Percentiles rank a stretch among this genome's conserved stretches.
Conservation (phyloP, 2,113 vertebrate genomes). For the Dicentrarchus labrax region DNA sequence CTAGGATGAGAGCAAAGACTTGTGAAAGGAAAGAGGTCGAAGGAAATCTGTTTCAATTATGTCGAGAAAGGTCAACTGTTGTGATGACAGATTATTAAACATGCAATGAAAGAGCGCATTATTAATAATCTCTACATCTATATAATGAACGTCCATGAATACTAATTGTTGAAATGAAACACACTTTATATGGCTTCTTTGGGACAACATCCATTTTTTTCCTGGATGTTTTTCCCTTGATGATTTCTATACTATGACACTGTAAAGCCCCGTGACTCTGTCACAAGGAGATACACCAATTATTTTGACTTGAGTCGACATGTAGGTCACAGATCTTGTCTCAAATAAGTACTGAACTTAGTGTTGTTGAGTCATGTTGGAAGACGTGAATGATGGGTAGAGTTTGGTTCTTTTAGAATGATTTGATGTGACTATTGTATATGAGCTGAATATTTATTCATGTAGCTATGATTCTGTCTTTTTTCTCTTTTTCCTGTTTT, state of each 20-base stretch:
- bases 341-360: neutral
- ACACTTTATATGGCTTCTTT: neutral
- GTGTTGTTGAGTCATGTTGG: neutral
- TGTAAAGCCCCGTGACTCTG: constrained; percentile 7
- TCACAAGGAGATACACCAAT: constrained; percentile 40
- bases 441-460: neutral
- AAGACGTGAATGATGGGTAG: neutral
- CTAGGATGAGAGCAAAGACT: constrained; percentile 29
- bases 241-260: constrained; percentile 6
- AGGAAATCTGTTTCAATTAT: constrained; percentile 61
- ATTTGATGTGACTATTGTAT: neutral
- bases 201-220: neutral
- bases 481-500: neutral
- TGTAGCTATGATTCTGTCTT: neutral
- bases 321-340: constrained; percentile 44
- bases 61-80: constrained; percentile 63
- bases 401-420: neutral
- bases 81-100: constrained; percentile 60
- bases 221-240: constrained; percentile 14
- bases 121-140: constrained; percentile 50
- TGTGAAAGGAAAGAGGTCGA: constrained; percentile 25
- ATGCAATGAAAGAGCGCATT: constrained; percentile 33
- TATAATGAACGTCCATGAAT: constrained; percentile 33
- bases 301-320: constrained; percentile 57
- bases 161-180: constrained; percentile 23